Conservation (phyloP, 2,797 vertebrate genomes). For the Percopsis omiscomaycus region DNA sequence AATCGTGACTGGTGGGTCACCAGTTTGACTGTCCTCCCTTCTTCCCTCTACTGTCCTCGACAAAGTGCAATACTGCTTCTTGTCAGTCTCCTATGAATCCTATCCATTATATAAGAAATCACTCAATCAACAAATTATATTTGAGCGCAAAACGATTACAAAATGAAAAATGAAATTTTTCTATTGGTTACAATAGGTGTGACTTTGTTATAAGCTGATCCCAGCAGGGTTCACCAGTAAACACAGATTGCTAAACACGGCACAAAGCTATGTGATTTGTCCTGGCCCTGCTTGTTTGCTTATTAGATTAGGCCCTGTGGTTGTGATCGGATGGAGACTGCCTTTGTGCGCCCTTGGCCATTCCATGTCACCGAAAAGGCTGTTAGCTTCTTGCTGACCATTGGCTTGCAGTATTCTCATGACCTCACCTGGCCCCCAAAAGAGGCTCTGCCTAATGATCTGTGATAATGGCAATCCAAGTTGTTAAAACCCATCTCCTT, state of each 20-base stretch:
- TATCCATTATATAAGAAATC: constrained; percentile 9
- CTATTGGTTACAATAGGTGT: constrained; percentile 12
- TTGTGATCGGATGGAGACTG: constrained; percentile 30
- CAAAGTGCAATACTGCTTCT: too few relatives aligned
- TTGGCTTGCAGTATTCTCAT: constrained; percentile 71
- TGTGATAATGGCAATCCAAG: constrained; percentile 73
- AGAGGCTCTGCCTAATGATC: constrained; percentile 74
- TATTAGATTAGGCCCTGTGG: constrained; percentile 59
- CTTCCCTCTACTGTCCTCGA: too few relatives aligned
- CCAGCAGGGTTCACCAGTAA: constrained; percentile 20
- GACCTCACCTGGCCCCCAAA: constrained; percentile 74
- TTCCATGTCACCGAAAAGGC: constrained; percentile 63
- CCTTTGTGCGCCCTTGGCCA: constrained; percentile 60
- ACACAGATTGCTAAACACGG: constrained; percentile 33
- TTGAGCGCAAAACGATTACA: constrained; percentile 5
- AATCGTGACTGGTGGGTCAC: too few relatives aligned
- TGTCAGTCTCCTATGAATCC: not conserved
- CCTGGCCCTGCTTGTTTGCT: constrained; percentile 49
- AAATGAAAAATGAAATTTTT: constrained; percentile 8
- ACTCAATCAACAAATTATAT: constrained; percentile 1
- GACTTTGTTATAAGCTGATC: constrained; percentile 24
- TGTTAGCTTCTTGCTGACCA: constrained; percentile 55
- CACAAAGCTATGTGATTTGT: constrained; percentile 26
- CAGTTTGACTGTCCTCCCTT: too few relatives aligned
- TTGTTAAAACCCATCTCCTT: constrained; percentile 63